Conservation (phyloP, 1,140 invertebrate species). For the Chelonus insularis region DNA sequence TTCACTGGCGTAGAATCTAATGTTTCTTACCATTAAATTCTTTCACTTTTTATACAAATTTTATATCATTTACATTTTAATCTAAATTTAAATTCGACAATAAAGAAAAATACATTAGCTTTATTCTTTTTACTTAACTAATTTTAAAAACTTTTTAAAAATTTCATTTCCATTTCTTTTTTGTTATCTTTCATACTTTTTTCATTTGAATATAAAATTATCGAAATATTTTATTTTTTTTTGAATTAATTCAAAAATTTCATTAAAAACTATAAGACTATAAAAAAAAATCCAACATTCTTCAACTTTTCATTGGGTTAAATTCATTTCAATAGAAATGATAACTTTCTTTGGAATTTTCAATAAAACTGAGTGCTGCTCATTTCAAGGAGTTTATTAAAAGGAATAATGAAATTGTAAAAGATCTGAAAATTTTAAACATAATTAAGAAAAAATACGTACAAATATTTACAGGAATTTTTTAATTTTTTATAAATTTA, state of each 20-base stretch:
- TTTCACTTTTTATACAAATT: background rate
- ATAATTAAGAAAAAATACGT: too few species aligned
- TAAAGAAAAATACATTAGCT: background rate
- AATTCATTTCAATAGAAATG: background rate
- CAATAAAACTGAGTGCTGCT: background rate
- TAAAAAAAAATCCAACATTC: too few species aligned
- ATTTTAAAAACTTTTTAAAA: background rate
- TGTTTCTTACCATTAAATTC: slow-evolving; percentile 8
- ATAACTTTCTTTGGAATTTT: background rate
- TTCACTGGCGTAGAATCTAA: slow-evolving; percentile 9
- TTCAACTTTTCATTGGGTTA: too few species aligned
- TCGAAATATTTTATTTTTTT: background rate
- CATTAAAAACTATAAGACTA: background rate
- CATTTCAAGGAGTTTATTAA: background rate
- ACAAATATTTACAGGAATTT: too few species aligned
- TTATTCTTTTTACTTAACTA: background rate
- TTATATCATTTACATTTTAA: too few species aligned
- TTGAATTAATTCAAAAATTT: background rate
- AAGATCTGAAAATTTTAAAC: background rate
- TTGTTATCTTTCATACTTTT: too few species aligned
- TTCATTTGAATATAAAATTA: too few species aligned
- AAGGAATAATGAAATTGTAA: background rate
- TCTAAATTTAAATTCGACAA: background rate
- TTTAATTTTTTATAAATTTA: too few species aligned
- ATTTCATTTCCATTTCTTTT: too few species aligned